Conservation (phyloP, 2,888 invertebrate species). For the Dryobotodes eremita region DNA sequence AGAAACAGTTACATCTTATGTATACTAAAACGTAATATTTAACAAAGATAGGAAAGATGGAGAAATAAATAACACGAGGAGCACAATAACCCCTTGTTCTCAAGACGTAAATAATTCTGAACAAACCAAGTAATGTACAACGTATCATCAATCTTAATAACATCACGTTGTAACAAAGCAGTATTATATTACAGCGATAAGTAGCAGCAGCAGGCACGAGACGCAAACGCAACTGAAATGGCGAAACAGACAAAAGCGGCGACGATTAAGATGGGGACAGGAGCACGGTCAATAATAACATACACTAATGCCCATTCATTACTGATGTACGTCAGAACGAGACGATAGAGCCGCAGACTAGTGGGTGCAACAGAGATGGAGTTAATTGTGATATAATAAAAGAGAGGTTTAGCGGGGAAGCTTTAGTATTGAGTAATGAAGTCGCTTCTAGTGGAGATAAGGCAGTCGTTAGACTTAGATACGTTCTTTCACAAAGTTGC, state of each 20-base stretch:
- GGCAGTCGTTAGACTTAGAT: conserved; percentile 42
- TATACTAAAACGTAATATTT: conserved; percentile 28
- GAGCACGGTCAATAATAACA: conserved; percentile 74
- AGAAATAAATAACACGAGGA: conserved; percentile 23
- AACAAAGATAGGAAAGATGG: conserved; percentile 15
- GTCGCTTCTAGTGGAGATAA: conserved; percentile 63
- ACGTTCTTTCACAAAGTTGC: conserved; percentile 53
- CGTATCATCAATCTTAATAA: conserved; percentile 67
- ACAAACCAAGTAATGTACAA: conserved; percentile 55
- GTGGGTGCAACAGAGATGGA: conserved; percentile 56
- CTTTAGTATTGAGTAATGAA: conserved; percentile 70
- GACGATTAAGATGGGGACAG: conserved; percentile 68
- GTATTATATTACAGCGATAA: conserved; percentile 62
- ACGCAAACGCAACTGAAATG: conserved; percentile 47
- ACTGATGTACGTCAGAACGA: conserved; percentile 67
- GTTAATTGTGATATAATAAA: conserved; percentile 75
- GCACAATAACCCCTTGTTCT: conserved; percentile 46
- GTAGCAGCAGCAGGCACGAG: conserved; percentile 51
- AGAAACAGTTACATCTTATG: not conserved
- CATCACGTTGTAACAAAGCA: conserved; percentile 61
- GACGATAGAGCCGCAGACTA: conserved; percentile 26
- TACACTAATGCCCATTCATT: conserved; percentile 77
- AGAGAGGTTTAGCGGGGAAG: conserved; percentile 70
- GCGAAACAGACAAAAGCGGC: conserved; percentile 65
- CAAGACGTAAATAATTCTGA: conserved; percentile 40